A percentile compares a stretch with the other conserved stretches of the same genome.
Conservation (phyloP, 92 coral and sea anemone genomes). For the Hydrozoanthus gracilis region DNA sequence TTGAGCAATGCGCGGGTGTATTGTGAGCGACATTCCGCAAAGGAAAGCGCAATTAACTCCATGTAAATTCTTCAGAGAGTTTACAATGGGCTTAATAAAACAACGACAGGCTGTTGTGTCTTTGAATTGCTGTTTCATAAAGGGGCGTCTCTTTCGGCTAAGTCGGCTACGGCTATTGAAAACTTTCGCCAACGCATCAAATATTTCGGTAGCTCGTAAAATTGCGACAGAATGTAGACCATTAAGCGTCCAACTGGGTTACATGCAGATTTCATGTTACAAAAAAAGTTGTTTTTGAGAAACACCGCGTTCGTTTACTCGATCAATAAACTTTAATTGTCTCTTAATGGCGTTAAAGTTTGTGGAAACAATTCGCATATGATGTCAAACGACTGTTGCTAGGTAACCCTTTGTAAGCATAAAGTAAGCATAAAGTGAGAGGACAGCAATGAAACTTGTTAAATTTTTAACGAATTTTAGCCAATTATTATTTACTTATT, state of each 20-base stretch:
- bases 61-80: background rate
- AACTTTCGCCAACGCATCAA: background rate
- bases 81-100: background rate
- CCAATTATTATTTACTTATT: background rate
- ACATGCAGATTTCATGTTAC: no score
- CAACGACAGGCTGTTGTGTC: background rate
- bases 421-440: background rate
- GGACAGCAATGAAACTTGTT: background rate
- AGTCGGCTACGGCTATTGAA: background rate
- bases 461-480: background rate
- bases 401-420: background rate
- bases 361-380: background rate
- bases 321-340: background rate
- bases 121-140: background rate
- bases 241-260: no score
- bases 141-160: background rate
- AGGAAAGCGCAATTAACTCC: background rate
- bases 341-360: background rate
- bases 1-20: background rate
- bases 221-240: no score
- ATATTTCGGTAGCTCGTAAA: no score
- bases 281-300: background rate
- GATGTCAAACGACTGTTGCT: background rate
- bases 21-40: background rate
- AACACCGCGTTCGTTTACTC: background rate